Evolutionary conservation across 2,797 vertebrate species (phyloP), one percentile per base, ranked within the genome.

Genomic region (Oceanodroma leucorhoa): DNA sequence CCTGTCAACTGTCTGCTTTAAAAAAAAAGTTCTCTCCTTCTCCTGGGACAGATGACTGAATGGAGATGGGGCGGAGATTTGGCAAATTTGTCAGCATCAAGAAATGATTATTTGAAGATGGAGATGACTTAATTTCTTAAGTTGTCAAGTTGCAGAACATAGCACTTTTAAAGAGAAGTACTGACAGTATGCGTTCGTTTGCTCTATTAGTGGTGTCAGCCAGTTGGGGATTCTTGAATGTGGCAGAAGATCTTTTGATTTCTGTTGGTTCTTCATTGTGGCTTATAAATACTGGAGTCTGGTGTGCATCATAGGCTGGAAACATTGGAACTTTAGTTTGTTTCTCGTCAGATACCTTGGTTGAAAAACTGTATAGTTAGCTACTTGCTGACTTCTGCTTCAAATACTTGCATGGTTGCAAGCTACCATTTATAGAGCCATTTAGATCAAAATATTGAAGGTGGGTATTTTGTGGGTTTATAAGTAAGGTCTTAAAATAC

Each of bases 61-160:
- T 79, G 80, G 91, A 94, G 77, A 91, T 76, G 80, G 95, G 85
- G 36, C 90, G 90, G 87, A 84, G 83, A 91, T 94, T 94, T 92
- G 60, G 89, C 85, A 95, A 94, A 95, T 94, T 96, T 94, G 95
- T 94, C 95, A 94, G 85, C 55, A 77, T 96, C 43, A 21, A 73
- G 77, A 93, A 93, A 53, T 75, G 55, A 90, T 94, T 96, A 88
- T 94, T 96, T 96, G 93, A 96, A 94, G 91, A 94, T 83, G 80
- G 65, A 94, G 76, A 94, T 94, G 89, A 70, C 90, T 93, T 97
- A 96, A 96, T 95, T 97, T 95, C 85, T 76, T 41, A 76, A 94
- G 87, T 94, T 95, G 95, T 97, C 95, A 94, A 95, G 94, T 97
- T 96, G 94, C 77, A 94, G 96, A 97, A 97, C 96, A 94, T 84